Percentiles rank a stretch among this genome's conserved stretches.
These are phyloP conservation scores for Aphidius gifuensis DNA, from an alignment of 1,140 invertebrate species.

Conservation along the genomic window DNA sequence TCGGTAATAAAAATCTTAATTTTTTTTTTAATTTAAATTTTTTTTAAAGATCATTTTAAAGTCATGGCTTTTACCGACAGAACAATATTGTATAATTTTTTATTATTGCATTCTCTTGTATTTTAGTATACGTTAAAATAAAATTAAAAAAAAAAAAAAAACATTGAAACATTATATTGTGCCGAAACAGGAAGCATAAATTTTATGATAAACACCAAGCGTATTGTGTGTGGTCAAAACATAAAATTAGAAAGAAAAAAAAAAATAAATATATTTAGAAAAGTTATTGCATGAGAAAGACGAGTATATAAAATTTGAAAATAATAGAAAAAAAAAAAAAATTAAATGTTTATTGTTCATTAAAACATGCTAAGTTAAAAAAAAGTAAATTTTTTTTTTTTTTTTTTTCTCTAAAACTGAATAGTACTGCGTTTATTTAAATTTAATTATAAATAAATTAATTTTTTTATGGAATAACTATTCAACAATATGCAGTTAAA, in stretches of 20 bases:
- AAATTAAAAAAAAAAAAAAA: background rate
- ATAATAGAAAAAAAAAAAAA: background rate
- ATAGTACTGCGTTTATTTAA: no score
- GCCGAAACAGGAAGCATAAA: constrained; percentile 49
- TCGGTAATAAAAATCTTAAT: no score
- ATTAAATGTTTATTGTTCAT: background rate
- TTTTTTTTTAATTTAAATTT: no score
- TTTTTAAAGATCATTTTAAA: background rate
- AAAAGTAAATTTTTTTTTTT: background rate
- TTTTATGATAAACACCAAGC: constrained; percentile 44
- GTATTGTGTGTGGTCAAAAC: constrained; percentile 30
- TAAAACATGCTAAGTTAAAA: background rate
- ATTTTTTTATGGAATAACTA: background rate
- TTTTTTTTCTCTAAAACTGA: no score
- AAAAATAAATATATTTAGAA: background rate
- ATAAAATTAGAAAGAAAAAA: background rate
- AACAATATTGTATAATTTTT: background rate
- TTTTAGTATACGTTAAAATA: background rate
- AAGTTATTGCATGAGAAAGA: no score
- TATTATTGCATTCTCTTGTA: background rate
- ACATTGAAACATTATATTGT: constrained; percentile 29
- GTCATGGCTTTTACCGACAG: background rate
- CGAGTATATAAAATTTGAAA: background rate
- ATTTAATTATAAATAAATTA: background rate
- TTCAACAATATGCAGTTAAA: no score